Evolutionary conservation across 2,888 invertebrate species (phyloP).

Genomic region (Drosophila nr. perissopoda): DNA sequence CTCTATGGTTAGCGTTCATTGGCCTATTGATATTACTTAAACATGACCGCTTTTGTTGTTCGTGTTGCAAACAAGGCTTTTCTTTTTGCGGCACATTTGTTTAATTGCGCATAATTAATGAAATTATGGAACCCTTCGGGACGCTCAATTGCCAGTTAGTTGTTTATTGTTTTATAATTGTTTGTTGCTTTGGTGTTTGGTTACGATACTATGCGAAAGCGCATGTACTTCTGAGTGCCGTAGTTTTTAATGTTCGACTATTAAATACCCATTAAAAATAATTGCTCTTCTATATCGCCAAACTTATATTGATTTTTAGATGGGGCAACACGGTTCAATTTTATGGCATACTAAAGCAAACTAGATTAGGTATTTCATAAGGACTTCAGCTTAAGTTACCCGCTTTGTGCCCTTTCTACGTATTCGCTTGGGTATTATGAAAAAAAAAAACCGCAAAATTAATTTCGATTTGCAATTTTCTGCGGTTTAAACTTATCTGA

Average conservation of each 20-base stretch:
- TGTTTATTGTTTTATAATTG: slow-evolving; percentile 19
- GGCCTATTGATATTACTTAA: slow-evolving; percentile 16
- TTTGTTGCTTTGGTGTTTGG: neutral
- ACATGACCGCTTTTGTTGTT: slow-evolving; percentile 12
- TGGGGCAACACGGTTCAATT: neutral
- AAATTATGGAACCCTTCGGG: slow-evolving; percentile 27
- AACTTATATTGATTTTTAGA: neutral
- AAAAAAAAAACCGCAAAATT: slow-evolving; percentile 47
- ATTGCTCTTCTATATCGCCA: neutral
- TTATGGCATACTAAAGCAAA: neutral
- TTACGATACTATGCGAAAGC: neutral
- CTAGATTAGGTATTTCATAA: too few species aligned
- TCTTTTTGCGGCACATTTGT: slow-evolving; percentile 33
- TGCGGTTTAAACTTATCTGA: slow-evolving; percentile 15
- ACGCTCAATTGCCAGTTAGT: slow-evolving; percentile 4
- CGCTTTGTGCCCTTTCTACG: neutral
- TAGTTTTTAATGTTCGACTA: neutral
- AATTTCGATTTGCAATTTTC: slow-evolving; percentile 60
- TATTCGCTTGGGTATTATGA: neutral
- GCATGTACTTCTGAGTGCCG: neutral
- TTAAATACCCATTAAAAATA: neutral
- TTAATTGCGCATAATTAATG: slow-evolving; percentile 57
- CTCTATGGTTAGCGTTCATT: slow-evolving; percentile 2
- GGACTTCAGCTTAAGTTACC: neutral
- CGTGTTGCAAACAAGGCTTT: neutral